Percentiles rank a stretch among this genome's conserved stretches.
Conservation (phyloP, 2,797 vertebrate genomes). For the Apodemus agrarius region DNA sequence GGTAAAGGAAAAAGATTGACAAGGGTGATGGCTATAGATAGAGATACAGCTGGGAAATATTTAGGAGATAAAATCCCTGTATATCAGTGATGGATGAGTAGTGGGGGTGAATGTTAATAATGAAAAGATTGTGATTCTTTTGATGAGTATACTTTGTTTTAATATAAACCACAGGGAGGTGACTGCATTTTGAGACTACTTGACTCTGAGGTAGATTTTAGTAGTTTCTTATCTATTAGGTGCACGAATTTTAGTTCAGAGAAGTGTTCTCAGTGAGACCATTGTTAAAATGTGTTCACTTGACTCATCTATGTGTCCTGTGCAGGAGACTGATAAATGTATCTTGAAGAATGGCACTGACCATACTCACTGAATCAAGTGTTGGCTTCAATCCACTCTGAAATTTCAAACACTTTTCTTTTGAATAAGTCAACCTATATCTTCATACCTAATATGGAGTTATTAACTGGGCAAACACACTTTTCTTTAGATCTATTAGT, state of each 20-base stretch:
- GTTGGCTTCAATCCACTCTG: constrained; percentile 4
- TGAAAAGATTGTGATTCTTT: background rate
- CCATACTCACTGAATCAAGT: background rate
- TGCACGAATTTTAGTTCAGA: background rate
- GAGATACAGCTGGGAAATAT: background rate
- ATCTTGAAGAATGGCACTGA: constrained; percentile 3
- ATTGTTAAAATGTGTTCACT: background rate
- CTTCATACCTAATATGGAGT: background rate
- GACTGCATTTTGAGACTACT: background rate
- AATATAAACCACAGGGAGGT: background rate
- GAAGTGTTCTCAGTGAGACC: background rate
- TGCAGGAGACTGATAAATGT: background rate
- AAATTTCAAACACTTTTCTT: background rate
- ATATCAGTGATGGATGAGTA: background rate
- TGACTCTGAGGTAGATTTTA: background rate
- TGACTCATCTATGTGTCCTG: background rate
- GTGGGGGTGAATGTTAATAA: background rate
- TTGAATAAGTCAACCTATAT: background rate
- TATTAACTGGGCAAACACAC: background rate
- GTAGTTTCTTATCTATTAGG: background rate
- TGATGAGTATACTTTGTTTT: background rate
- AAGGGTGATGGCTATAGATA: background rate
- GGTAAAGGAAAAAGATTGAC: background rate
- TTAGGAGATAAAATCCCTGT: background rate
- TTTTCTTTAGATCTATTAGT: background rate